These are phyloP conservation scores for Pegoplata infirma DNA, from an alignment of 2,888 invertebrate species.

Conservation along the genomic window DNA sequence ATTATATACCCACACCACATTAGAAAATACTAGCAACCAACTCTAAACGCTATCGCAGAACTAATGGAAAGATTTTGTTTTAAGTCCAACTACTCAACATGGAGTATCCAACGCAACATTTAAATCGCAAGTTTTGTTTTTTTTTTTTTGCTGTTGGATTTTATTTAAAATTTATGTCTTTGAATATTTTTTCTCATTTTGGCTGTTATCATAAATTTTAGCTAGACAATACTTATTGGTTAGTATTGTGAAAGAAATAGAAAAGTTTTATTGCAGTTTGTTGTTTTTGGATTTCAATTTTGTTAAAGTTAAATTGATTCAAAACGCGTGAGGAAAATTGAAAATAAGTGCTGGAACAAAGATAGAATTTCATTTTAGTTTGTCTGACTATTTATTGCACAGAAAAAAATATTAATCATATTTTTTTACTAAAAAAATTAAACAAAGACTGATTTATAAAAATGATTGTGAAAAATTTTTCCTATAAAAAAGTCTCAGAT, in stretches of 20 bases:
- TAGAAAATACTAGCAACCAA: no score
- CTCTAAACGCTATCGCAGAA: slow-evolving; percentile 27
- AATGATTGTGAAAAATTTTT: no score
- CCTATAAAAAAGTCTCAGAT: no score
- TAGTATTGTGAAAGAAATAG: not conserved
- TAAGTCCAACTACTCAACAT: slow-evolving; percentile 21
- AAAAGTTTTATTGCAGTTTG: slow-evolving; percentile 4
- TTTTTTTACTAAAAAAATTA: no score
- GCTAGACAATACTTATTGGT: slow-evolving; percentile 23
- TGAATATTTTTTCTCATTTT: slow-evolving; percentile 8
- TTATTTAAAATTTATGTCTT: slow-evolving; percentile 25
- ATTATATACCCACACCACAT: not conserved
- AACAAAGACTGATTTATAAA: no score
- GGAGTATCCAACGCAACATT: slow-evolving; percentile 28
- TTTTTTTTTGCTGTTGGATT: not conserved
- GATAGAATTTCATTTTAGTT: no score
- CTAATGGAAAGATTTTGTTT: slow-evolving; percentile 15
- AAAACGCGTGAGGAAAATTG: not conserved
- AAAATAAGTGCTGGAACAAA: not conserved
- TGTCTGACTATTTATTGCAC: no score
- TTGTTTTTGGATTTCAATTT: slow-evolving; percentile 4
- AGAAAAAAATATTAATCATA: no score
- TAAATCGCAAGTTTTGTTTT: slow-evolving; percentile 13
- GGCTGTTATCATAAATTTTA: slow-evolving; percentile 35
- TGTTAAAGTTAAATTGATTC: slow-evolving; percentile 5